Evolutionary conservation across 2,888 invertebrate species (phyloP), one percentile per base, ranked within the genome.

Genomic region (Drosophila pseudotakahashii): DNA sequence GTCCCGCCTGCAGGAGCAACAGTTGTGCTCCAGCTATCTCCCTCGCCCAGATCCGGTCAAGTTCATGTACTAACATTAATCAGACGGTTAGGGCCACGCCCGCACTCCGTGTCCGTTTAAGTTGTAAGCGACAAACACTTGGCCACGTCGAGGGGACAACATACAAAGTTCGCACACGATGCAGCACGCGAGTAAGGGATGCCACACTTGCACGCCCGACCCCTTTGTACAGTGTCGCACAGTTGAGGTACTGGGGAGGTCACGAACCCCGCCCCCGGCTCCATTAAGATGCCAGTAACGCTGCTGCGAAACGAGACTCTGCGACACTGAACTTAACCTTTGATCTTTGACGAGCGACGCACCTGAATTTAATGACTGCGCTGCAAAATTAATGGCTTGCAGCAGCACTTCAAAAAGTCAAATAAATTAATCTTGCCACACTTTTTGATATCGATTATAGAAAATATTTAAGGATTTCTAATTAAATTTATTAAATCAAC

Each of bases 41-140:
- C 47, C 48, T 14, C 14, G 44, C 14, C 30, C 53, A 62, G 48
- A 54, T 39, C 19, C 26, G 73, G 68, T 52, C 73, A 68, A 78
- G 73, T 54, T 66, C 57, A 52, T 64, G 70, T 70, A 19, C 41
- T n/a, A 45, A 48, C 69, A 75, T 87, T 88, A 89, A 80, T 80
- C 78, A 63, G 63, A 26, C 47, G 44, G 45, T 41, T 37, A 26
- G 11, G 23, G 30, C 51, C 50, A 67, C 16, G 54, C 34, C 50
- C 68, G 26, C 54, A 2, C 36, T 2, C 23, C 41, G 32, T 53
- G 52, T 69, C 48, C 76, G 60, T 66, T 81, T 50, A 14, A 59
- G 54, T 60, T 74, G 75, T 50, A 73, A 83, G 57, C 73, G 52
- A 50, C 37, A 48, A 50, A 14, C 79, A 78, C 68, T 78, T 73